Percentiles rank a stretch among this genome's conserved stretches.
Evolutionary conservation across 2,797 vertebrate species (phyloP).

Genomic region (Sphenodon punctatus): DNA sequence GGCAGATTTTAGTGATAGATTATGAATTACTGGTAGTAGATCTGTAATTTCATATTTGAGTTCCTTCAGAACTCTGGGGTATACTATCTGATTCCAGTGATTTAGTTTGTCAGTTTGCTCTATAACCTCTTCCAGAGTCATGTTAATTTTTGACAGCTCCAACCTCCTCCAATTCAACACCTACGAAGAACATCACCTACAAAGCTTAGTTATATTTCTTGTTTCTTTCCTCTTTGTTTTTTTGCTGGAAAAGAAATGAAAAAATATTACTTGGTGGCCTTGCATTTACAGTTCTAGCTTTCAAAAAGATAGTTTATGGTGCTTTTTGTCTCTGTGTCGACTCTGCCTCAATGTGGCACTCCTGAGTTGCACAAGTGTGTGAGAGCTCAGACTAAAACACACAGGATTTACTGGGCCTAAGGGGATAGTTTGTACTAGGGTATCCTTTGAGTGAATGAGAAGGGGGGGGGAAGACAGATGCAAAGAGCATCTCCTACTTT

Average conservation of each 20-base stretch:
- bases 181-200: slow-evolving; percentile 15
- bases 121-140: too few species aligned
- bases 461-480: neutral
- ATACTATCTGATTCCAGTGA: too few species aligned
- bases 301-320: neutral
- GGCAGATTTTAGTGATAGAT: too few species aligned
- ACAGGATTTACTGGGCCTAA: too few species aligned
- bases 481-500: neutral
- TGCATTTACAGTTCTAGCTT: neutral
- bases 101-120: too few species aligned
- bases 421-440: too few species aligned
- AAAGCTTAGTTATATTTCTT: slow-evolving; percentile 49
- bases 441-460: too few species aligned
- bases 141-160: too few species aligned
- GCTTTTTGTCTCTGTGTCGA: slow-evolving; percentile 17
- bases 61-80: too few species aligned
- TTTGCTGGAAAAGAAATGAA: slow-evolving; percentile 43
- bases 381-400: slow-evolving; percentile 7
- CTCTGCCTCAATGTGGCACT: neutral
- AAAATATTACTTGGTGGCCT: slow-evolving; percentile 33
- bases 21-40: too few species aligned
- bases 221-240: slow-evolving; percentile 53
- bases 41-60: too few species aligned
- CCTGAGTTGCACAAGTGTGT: slow-evolving; percentile 30
- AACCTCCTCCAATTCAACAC: too few species aligned